These are phyloP conservation scores for Lycaena phlaeas DNA, from an alignment of 2,888 invertebrate genomes.

Conservation along the genomic window DNA sequence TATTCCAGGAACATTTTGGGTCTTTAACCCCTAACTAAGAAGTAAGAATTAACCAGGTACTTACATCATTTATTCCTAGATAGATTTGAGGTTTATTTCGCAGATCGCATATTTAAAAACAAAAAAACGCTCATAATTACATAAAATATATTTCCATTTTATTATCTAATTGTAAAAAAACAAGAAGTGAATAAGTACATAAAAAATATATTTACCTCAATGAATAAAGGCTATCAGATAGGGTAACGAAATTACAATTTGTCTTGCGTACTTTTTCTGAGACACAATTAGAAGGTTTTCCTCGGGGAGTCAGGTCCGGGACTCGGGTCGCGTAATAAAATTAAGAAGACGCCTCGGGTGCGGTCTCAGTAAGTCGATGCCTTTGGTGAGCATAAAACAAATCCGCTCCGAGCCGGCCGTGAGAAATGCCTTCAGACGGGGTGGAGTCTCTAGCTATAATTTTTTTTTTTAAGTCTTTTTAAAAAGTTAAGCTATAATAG, in stretches of 20 bases:
- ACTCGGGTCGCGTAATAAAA: conserved; percentile 64
- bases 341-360: conserved; percentile 61
- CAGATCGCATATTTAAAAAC: too few relatives aligned
- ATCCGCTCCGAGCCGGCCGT: conserved; percentile 48
- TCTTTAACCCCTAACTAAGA: too few relatives aligned
- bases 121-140: too few relatives aligned
- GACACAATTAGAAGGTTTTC: conserved; percentile 67
- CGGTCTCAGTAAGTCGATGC: conserved; percentile 60
- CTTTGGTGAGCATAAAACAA: conserved; percentile 66
- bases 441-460: conserved; percentile 28
- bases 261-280: conserved; percentile 46
- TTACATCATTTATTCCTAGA: too few relatives aligned
- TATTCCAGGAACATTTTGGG: too few relatives aligned
- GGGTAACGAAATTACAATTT: conserved; percentile 49
- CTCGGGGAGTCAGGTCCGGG: conserved; percentile 38
- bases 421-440: conserved; percentile 20
- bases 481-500: not conserved
- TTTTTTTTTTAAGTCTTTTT: not conserved
- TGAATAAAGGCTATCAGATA: conserved; percentile 11
- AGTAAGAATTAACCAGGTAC: too few relatives aligned
- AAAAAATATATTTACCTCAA: not conserved
- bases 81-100: too few relatives aligned
- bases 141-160: too few relatives aligned
- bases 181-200: conserved; percentile 1
- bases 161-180: too few relatives aligned